phyloP scores from a whole-genome alignment of 2,797 vertebrate genomes.

The Strix occidentalis region DNA sequence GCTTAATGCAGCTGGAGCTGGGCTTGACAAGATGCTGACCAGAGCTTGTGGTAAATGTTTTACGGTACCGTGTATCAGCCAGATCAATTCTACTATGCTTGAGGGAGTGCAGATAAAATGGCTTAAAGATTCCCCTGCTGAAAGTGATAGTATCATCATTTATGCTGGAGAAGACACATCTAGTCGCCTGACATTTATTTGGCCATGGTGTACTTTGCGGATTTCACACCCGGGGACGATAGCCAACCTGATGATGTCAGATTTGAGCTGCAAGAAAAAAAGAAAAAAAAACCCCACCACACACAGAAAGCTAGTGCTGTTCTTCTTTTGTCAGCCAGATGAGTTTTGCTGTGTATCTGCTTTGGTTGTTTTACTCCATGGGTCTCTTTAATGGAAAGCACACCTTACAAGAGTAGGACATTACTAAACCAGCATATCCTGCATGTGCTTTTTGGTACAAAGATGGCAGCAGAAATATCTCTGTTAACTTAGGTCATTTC shows the following conservation, averaged over 20 bases:
- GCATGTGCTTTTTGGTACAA: neutral
- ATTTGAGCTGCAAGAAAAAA: neutral
- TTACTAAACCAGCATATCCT: rapidly evolving
- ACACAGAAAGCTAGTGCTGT: neutral
- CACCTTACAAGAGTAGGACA: neutral
- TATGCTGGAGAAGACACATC: neutral
- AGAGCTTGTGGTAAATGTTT: constrained; percentile 12
- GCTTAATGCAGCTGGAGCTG: neutral
- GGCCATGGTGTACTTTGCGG: neutral
- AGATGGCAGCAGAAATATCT: neutral
- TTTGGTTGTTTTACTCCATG: neutral
- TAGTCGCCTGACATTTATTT: neutral
- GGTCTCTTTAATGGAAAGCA: neutral
- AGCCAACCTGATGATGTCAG: constrained; percentile 32
- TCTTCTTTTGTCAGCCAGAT: neutral
- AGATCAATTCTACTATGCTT: constrained; percentile 5
- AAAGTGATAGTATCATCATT: neutral
- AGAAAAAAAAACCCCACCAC: neutral
- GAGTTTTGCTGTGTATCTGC: neutral
- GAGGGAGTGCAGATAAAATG: constrained; percentile 27
- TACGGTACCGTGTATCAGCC: neutral
- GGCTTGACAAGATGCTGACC: constrained; percentile 18
- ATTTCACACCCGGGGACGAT: constrained; percentile 20
- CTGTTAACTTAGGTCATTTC: neutral
- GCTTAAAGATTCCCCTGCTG: constrained; percentile 2